Evolutionary conservation across 2,797 vertebrate species (phyloP).

Genomic region (Acridotheres tristis): DNA sequence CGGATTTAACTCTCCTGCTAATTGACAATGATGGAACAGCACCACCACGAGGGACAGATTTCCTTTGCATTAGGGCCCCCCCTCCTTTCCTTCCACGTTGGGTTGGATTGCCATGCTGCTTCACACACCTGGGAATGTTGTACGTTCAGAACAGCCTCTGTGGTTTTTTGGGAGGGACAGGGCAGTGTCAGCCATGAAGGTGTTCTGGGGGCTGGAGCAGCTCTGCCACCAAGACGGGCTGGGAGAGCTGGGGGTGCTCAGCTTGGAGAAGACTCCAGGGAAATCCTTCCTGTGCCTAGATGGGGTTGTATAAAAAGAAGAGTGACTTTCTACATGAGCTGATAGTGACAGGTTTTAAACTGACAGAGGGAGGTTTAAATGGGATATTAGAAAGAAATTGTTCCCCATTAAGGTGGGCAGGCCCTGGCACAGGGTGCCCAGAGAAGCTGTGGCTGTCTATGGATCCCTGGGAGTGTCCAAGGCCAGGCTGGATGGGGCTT

Average conservation of each 20-base stretch:
- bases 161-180: accelerated
- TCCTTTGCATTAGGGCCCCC: neutral
- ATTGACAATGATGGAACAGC: constrained; percentile 42
- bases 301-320: neutral
- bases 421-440: neutral
- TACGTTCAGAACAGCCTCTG: accelerated
- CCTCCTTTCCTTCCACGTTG: neutral
- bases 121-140: neutral
- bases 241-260: neutral
- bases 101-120: neutral
- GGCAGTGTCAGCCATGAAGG: too few species aligned
- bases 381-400: neutral
- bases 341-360: neutral
- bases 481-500: accelerated
- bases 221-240: neutral
- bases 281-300: neutral
- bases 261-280: neutral
- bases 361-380: neutral
- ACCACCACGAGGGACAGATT: neutral
- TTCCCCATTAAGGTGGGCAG: accelerated
- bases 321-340: neutral
- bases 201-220: neutral
- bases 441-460: neutral
- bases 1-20: neutral
- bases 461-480: neutral